A percentile compares a stretch with the other conserved stretches of the same genome.
phyloP scores from a whole-genome alignment of 2,888 invertebrate genomes.

The Tetragonisca angustula region DNA sequence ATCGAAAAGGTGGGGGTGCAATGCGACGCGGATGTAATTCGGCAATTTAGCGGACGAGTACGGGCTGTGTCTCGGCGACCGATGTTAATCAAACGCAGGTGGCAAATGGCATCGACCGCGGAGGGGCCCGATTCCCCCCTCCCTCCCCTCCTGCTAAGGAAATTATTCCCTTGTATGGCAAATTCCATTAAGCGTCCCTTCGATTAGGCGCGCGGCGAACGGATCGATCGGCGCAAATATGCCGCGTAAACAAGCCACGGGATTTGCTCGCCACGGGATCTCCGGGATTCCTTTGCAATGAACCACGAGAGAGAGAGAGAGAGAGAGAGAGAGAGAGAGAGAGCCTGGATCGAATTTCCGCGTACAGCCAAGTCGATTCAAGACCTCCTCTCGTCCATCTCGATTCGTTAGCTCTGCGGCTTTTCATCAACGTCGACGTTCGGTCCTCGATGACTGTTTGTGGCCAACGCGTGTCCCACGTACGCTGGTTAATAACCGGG shows the following conservation, averaged over 20 bases:
- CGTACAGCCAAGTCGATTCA: slow-evolving; percentile 8
- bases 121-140: slow-evolving; percentile 51
- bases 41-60: slow-evolving; percentile 56
- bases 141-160: slow-evolving; percentile 55
- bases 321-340: too few relatives aligned
- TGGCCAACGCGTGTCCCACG: slow-evolving; percentile 25
- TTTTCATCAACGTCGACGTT: slow-evolving; percentile 56
- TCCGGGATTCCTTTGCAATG: slow-evolving; percentile 65
- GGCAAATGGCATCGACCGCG: slow-evolving; percentile 73
- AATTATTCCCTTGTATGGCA: slow-evolving; percentile 73
- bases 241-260: slow-evolving; percentile 69
- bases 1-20: background rate
- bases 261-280: slow-evolving; percentile 64
- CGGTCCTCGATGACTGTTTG: slow-evolving; percentile 32
- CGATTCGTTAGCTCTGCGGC: slow-evolving; percentile 61
- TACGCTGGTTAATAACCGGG: too few relatives aligned
- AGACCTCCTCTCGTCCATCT: background rate
- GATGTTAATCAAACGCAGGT: slow-evolving; percentile 73
- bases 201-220: slow-evolving; percentile 68
- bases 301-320: slow-evolving; percentile 25
- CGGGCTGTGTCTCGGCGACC: slow-evolving; percentile 46
- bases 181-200: slow-evolving; percentile 72
- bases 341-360: slow-evolving; percentile 59
- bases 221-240: slow-evolving; percentile 73
- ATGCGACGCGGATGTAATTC: slow-evolving; percentile 44